Base-by-base conservation (phyloP, 2,797 vertebrate genomes). In the Paratrypauchen microcephalus region DNA sequence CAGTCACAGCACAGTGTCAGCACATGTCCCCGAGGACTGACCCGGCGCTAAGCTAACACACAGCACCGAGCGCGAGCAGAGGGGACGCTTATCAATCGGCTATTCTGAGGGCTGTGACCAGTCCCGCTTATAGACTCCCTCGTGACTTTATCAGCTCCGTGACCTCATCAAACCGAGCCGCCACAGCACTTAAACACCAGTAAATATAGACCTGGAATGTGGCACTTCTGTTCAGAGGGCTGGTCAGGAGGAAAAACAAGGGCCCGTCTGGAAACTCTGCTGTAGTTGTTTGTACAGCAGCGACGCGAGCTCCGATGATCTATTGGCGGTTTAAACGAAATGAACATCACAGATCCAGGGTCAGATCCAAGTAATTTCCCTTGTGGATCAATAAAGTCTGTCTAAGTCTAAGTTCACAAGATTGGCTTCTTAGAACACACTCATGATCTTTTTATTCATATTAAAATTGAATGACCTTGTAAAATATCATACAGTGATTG, bases 31-130 rank as follows among this genome's bases (percentile, higher is more conserved):
- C 50, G 5, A 21, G 59, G 36, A 73, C n/a, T 59, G 36, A 67
- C 65, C 71, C 7, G 67, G 24, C 72, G 39, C 41, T n/a, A 36
- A 66, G 68, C 59, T 28, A 83, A 78, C 71, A 76, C 23, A 52
- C 50, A n/a, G 48, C 66, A 75, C 71, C 66, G 54, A 24, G 21
- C 21, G 21, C 8, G 9, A 24, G 54, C 54, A 13, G 54, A 56
- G 54, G 54, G 13, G 24, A 12, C 23, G 11, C 3, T 56, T 56
- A 56, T 56, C 54, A 56, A 24, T 56, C 13, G 54, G 13, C 54
- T 56, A 24, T 56, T 56, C 54, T 15, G 54, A 56, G 54, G 54
- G n/a, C n/a, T 3, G 19, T 52, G 50, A 23, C 54, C 54, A 5
- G 23, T 9, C 19, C 19, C 2, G 24, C 21, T 56, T 56, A 23